Conservation (phyloP, 2,113 vertebrate genomes). For the Pagrus major region DNA sequence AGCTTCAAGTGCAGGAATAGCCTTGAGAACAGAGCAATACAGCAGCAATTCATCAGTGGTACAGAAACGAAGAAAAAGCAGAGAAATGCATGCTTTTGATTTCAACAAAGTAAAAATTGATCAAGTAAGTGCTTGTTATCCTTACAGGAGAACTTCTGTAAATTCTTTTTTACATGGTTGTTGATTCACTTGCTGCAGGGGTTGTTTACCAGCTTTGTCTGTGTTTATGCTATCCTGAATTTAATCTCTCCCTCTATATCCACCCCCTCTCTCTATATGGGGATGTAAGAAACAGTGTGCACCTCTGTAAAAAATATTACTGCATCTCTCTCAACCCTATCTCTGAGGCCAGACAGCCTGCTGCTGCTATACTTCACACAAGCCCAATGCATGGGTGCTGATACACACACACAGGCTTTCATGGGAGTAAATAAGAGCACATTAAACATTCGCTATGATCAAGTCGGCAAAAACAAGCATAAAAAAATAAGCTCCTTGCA, state of each 20-base stretch:
- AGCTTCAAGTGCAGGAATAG: not conserved
- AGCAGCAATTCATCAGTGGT: not conserved
- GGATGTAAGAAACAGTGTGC: slow-evolving; percentile 21
- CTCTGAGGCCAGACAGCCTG: slow-evolving; percentile 37
- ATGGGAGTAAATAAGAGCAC: slow-evolving; percentile 15
- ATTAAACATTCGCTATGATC: slow-evolving; percentile 54
- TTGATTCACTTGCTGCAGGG: slow-evolving; percentile 16
- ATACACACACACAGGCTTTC: not conserved
- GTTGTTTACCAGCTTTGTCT: slow-evolving; percentile 48
- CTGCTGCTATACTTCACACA: not conserved
- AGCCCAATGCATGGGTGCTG: not conserved
- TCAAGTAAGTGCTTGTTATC: not conserved
- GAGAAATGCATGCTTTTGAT: not conserved
- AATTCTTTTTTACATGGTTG: not conserved
- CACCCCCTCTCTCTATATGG: slow-evolving; percentile 2
- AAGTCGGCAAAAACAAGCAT: slow-evolving; percentile 24
- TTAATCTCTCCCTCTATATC: slow-evolving; percentile 20
- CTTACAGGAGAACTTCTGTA: not conserved
- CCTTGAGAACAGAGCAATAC: not conserved
- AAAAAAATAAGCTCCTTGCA: slow-evolving; percentile 4
- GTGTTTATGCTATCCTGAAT: slow-evolving; percentile 46
- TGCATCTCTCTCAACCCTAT: slow-evolving; percentile 39
- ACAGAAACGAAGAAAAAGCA: not conserved
- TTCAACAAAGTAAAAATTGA: not conserved
- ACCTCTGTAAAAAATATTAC: slow-evolving; percentile 30